phyloP scores from a whole-genome alignment of 37 sponge, comb jelly and placozoan species.

The Eunapius fragilis region DNA sequence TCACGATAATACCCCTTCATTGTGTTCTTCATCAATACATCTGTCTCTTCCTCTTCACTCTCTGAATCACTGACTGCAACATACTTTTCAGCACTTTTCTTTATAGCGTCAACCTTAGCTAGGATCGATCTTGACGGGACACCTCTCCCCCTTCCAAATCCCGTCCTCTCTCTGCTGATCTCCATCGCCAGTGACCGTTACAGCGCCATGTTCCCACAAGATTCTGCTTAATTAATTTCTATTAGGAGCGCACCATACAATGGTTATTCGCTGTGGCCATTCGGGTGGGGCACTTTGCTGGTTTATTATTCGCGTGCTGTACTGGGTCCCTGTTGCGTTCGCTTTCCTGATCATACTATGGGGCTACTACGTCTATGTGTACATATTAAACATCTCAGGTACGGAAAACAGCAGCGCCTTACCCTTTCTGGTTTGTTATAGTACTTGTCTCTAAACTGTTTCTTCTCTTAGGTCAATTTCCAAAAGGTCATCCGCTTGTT shows the following conservation, averaged over 20 bases:
- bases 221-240: background rate
- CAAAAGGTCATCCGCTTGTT: background rate
- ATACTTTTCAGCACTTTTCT: conserved; percentile 19
- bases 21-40: background rate
- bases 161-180: background rate
- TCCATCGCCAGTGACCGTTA: too few species aligned
- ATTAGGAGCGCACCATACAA: background rate
- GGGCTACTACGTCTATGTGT: conserved; percentile 90
- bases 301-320: background rate
- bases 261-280: background rate
- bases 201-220: conserved; percentile 1
- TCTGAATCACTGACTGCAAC: conserved; percentile 3
- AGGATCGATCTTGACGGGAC: conserved; percentile 1
- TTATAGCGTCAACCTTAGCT: conserved; percentile 24
- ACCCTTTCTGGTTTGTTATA: background rate
- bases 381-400: conserved; percentile 80
- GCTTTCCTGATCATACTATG: conserved; percentile 66
- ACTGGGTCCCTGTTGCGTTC: conserved; percentile 80
- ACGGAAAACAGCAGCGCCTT: background rate
- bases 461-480: background rate
- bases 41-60: conserved; percentile 21
- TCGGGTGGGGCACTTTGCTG: background rate
- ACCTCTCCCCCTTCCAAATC: background rate
- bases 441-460: background rate
- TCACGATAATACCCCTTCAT: conserved; percentile 17